These are phyloP conservation scores for Carabus problematicus DNA, from an alignment of 2,888 invertebrate genomes.

Conservation along the genomic window DNA sequence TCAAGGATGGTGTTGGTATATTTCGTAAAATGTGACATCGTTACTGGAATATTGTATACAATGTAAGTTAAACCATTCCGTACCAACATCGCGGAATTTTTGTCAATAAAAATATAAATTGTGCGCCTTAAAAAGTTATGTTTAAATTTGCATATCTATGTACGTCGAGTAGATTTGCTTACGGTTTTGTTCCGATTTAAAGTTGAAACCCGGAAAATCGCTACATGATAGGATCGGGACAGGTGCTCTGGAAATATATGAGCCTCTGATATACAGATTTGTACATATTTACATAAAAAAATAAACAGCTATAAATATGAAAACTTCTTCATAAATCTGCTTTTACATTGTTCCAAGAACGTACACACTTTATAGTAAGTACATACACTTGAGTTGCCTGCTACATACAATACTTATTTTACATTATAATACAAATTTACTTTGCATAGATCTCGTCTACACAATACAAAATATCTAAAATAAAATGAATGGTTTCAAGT, in stretches of 20 bases:
- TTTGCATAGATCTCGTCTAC: no score
- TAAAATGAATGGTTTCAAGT: no score
- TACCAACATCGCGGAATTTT: background rate
- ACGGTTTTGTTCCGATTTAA: constrained; percentile 3
- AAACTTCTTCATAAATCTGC: no score
- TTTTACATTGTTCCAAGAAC: no score
- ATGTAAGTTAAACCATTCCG: background rate
- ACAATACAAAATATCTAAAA: no score
- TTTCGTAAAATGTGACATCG: constrained; percentile 17
- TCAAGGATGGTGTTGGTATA: constrained; percentile 18
- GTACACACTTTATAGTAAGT: no score
- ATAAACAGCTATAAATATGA: no score
- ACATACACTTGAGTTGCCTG: no score
- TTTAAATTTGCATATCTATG: constrained; percentile 10
- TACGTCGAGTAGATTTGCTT: background rate
- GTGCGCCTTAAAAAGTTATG: constrained; percentile 5
- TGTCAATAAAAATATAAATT: constrained; percentile 10
- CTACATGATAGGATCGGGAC: constrained; percentile 1
- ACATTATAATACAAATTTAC: no score
- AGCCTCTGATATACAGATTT: no score
- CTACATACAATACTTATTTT: no score
- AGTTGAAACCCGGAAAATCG: constrained; percentile 1
- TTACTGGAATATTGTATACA: background rate
- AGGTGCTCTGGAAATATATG: background rate
- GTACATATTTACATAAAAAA: no score